Conservation (phyloP, 2,888 invertebrate species). For the Ormyrus rosae region DNA sequence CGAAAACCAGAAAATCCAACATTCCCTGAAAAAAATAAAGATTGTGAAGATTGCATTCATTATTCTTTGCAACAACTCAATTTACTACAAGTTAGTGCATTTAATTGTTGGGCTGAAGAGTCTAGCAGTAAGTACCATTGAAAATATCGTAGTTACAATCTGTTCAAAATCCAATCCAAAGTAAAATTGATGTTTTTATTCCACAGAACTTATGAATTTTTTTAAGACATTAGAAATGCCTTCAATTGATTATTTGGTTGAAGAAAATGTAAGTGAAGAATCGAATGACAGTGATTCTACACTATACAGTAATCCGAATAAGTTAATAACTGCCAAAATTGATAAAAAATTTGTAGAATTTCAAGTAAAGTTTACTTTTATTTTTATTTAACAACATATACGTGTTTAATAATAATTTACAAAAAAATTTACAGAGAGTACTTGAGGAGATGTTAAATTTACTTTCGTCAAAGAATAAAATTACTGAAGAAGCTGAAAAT, state of each 20-base stretch:
- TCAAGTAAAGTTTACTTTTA: slow-evolving; percentile 34
- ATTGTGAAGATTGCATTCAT: slow-evolving; percentile 41
- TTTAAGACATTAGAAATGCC: slow-evolving; percentile 37
- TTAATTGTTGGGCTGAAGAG: slow-evolving; percentile 47
- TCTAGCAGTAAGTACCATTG: slow-evolving; percentile 14
- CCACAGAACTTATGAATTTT: slow-evolving; percentile 30
- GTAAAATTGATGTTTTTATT: slow-evolving; percentile 3
- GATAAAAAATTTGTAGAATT: slow-evolving; percentile 38
- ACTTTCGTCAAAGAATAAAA: slow-evolving; percentile 37
- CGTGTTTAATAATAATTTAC: slow-evolving; percentile 20
- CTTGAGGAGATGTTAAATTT: slow-evolving; percentile 34
- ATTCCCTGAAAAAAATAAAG: slow-evolving; percentile 32
- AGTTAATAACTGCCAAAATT: slow-evolving; percentile 16
- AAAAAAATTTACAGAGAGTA: slow-evolving; percentile 35
- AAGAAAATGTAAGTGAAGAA: slow-evolving; percentile 12
- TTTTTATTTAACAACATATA: slow-evolving; percentile 13
- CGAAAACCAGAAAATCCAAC: slow-evolving; percentile 24
- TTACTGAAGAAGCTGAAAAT: background rate
- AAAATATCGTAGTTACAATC: no score
- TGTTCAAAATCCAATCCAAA: background rate
- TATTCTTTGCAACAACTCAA: slow-evolving; percentile 29
- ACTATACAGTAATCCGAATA: slow-evolving; percentile 17
- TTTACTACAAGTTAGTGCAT: slow-evolving; percentile 9
- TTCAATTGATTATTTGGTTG: slow-evolving; percentile 37
- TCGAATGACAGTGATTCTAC: background rate